phyloP scores from a whole-genome alignment of 2,888 invertebrate genomes.

The Xanthorhoe designata region DNA sequence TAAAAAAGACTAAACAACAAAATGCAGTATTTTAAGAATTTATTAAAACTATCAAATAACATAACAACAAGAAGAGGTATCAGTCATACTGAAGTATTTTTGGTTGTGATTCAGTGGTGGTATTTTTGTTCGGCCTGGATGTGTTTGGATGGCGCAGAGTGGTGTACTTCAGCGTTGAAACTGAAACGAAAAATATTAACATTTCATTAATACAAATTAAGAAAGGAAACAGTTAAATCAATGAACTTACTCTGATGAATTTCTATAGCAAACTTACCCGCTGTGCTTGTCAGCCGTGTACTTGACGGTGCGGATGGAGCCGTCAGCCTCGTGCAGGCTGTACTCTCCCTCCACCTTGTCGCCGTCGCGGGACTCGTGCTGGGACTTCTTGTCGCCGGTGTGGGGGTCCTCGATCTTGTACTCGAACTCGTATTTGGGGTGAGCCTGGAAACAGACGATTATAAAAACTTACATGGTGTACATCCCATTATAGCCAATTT shows the following conservation, averaged over 20 bases:
- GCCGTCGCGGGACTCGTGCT: conserved; percentile 83
- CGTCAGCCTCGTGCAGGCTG: conserved; percentile 84
- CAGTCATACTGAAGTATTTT: conserved; percentile 8
- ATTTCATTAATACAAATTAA: not conserved
- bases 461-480: not conserved
- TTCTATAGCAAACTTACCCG: conserved; percentile 63
- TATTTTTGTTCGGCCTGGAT: conserved; percentile 50
- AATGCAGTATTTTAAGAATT: conserved; percentile 13
- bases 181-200: conserved; percentile 52
- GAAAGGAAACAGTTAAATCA: no score
- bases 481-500: not conserved
- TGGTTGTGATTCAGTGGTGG: conserved; percentile 48
- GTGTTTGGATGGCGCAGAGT: conserved; percentile 66
- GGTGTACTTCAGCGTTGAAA: conserved; percentile 82
- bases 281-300: conserved; percentile 81
- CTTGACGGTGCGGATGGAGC: conserved; percentile 83
- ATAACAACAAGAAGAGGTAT: conserved; percentile 34
- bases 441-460: conserved; percentile 54
- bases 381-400: conserved; percentile 84
- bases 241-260: no score
- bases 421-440: conserved; percentile 83
- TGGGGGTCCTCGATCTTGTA: conserved; percentile 83
- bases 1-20: not conserved
- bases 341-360: conserved; percentile 85
- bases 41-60: conserved; percentile 40